A percentile compares a stretch with the other conserved stretches of the same genome.
phyloP scores from a whole-genome alignment of 2,113 vertebrate genomes.

The Pagrus major region DNA sequence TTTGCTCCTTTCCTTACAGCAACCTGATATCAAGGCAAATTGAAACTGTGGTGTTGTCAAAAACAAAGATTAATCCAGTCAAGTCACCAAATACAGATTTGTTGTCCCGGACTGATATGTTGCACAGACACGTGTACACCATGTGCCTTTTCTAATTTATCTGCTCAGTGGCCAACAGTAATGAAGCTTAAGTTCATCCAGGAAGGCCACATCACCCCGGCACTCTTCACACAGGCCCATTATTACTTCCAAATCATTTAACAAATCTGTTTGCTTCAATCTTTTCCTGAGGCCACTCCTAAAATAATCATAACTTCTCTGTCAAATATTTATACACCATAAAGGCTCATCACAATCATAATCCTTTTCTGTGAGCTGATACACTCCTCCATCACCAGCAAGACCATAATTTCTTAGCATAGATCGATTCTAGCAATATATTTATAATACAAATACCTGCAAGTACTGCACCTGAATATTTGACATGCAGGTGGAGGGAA shows the following conservation, averaged over 20 bases:
- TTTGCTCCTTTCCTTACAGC: not conserved
- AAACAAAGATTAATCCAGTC: conserved; percentile 14
- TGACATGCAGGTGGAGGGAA: not conserved
- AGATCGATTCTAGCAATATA: not conserved
- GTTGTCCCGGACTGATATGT: conserved; percentile 22
- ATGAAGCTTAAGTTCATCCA: conserved; percentile 27
- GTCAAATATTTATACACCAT: conserved; percentile 10
- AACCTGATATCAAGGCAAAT: not conserved
- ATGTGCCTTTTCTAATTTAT: conserved; percentile 35
- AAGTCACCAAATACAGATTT: conserved; percentile 15
- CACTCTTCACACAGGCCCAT: not conserved
- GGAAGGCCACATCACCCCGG: conserved; percentile 6
- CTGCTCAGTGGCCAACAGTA: conserved; percentile 39
- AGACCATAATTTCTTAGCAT: not conserved
- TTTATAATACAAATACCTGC: not conserved
- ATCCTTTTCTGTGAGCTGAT: not conserved
- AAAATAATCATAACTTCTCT: conserved; percentile 9
- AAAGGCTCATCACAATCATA: not conserved
- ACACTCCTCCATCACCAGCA: not conserved
- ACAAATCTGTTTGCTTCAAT: conserved; percentile 9
- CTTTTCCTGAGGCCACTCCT: not conserved
- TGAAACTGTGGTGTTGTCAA: conserved; percentile 4
- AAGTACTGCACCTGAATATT: not conserved
- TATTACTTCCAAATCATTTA: conserved; percentile 28
- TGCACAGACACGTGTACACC: conserved; percentile 12